Percentiles rank a stretch among this genome's conserved stretches.
Evolutionary conservation across 2,797 vertebrate genomes (phyloP).

Genomic region (Bradypodion pumilum): DNA sequence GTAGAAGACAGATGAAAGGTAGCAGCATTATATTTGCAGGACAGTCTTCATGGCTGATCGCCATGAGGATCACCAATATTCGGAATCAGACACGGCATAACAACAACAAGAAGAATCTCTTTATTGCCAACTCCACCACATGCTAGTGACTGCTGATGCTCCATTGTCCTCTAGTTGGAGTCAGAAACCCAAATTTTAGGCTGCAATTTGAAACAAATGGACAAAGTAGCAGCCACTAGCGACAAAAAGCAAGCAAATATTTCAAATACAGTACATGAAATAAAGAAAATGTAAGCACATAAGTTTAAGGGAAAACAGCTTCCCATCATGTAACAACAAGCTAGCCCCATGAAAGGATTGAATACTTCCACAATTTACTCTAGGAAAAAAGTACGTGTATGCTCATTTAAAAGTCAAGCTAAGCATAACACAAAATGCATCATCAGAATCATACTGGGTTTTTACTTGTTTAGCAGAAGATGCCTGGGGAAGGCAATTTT

Average conservation of each 20-base stretch:
- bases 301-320: background rate
- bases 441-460: no score
- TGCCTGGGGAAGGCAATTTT: background rate
- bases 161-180: background rate
- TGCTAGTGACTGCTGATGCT: background rate
- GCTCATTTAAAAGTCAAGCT: background rate
- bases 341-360: background rate
- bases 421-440: background rate
- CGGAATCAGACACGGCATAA: no score
- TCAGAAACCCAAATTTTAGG: background rate
- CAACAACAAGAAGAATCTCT: no score
- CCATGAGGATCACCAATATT: no score
- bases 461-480: background rate
- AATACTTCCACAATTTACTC: background rate
- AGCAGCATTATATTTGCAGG: no score
- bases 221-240: constrained; percentile 6
- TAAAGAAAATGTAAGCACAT: background rate
- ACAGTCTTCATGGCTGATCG: no score
- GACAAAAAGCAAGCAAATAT: background rate
- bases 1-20: no score
- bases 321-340: background rate
- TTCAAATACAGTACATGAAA: background rate
- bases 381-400: background rate
- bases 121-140: background rate
- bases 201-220: background rate